A percentile compares a stretch with the other conserved stretches of the same genome.
Conservation (phyloP, 2,113 vertebrate species). For the Pygoscelis adeliae region DNA sequence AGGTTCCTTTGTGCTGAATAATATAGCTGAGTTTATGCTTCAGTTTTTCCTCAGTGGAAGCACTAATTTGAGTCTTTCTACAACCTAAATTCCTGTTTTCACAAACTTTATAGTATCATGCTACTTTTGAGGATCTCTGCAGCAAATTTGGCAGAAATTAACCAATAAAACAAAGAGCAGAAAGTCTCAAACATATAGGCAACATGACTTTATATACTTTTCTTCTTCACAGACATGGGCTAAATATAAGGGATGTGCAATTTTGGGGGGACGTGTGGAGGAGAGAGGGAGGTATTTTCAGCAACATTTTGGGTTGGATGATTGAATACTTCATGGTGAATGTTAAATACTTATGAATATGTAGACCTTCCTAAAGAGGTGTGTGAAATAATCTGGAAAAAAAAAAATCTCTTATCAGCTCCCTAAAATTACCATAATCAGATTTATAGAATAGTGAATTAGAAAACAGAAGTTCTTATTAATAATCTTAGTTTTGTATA, state of each 20-base stretch:
- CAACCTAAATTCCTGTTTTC: not conserved
- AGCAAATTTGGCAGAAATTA: not conserved
- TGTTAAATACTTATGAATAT: not conserved
- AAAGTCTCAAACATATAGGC: not conserved
- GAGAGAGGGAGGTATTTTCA: not conserved
- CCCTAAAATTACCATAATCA: not conserved
- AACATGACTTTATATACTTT: not conserved
- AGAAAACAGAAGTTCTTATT: not conserved
- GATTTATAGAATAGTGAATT: not conserved
- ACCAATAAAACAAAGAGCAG: not conserved
- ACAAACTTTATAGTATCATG: not conserved
- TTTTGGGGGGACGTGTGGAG: accelerated
- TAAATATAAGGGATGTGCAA: not conserved
- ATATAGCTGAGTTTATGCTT: not conserved
- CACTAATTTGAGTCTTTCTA: not conserved
- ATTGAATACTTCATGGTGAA: not conserved
- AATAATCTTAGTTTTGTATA: not conserved
- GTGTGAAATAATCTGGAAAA: not conserved
- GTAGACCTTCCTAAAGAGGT: not conserved
- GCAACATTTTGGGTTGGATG: not conserved
- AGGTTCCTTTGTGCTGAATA: not conserved
- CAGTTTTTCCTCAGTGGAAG: not conserved
- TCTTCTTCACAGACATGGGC: not conserved
- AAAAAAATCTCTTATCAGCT: accelerated
- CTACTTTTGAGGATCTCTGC: not conserved